Conservation (phyloP, 2,113 vertebrate species). For the Charadrius vociferus region DNA sequence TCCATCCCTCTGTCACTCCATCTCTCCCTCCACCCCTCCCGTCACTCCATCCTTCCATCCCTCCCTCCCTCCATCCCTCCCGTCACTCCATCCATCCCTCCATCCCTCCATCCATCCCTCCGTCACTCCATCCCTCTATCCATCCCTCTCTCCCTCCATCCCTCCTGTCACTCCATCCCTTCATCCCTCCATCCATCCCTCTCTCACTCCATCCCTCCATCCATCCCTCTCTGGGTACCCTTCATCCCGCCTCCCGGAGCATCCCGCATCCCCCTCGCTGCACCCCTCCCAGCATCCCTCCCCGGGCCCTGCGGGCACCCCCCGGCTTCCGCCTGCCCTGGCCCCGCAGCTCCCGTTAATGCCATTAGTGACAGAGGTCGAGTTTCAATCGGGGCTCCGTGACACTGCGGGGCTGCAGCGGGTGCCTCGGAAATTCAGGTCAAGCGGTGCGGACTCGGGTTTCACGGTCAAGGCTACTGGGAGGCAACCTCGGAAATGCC, state of each 20-base stretch:
- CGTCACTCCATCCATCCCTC: too few species aligned
- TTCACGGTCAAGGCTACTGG: constrained; percentile 71
- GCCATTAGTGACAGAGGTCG: constrained; percentile 70
- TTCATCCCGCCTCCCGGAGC: neutral
- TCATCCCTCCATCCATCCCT: too few species aligned
- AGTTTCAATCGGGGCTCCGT: constrained; percentile 66
- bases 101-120: too few species aligned
- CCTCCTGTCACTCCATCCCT: neutral
- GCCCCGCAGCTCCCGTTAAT: constrained; percentile 64
- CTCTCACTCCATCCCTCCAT: neutral
- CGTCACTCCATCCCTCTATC: too few species aligned
- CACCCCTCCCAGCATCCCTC: neutral
- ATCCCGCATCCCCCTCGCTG: neutral
- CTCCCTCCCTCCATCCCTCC: too few species aligned
- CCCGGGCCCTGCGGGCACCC: constrained; percentile 47
- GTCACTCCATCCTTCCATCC: too few species aligned
- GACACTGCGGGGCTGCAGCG: constrained; percentile 51
- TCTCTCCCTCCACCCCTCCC: too few species aligned
- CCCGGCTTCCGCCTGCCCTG: constrained; percentile 2
- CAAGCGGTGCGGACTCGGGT: constrained; percentile 48
- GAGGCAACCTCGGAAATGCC: constrained; percentile 26
- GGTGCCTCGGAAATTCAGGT: constrained; percentile 70
- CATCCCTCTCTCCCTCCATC: too few species aligned
- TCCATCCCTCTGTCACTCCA: too few species aligned
- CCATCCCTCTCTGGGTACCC: neutral